Evolutionary conservation across 2,888 invertebrate genomes (phyloP).

Genomic region (Netelia inedita): DNA sequence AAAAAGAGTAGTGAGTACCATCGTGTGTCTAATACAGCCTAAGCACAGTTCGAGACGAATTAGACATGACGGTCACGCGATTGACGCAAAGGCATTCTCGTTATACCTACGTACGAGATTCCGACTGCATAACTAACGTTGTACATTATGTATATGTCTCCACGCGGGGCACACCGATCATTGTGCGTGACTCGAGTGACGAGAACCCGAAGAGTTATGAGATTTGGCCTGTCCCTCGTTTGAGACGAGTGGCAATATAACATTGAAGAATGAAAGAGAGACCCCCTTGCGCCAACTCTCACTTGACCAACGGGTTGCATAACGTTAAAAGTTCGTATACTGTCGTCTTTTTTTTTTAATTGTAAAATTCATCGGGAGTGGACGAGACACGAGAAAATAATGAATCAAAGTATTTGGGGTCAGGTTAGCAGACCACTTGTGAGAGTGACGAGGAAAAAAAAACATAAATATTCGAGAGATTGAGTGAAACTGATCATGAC

Average conservation of each 20-base stretch:
- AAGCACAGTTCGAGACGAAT: constrained; percentile 33
- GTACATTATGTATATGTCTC: constrained; percentile 11
- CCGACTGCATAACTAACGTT: constrained; percentile 43
- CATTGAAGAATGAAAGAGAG: constrained; percentile 23
- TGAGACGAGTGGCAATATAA: constrained; percentile 25
- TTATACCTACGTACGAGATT: constrained; percentile 22
- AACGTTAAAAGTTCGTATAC: constrained; percentile 19
- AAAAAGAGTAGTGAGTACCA: constrained; percentile 9
- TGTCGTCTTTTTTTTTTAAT: not conserved
- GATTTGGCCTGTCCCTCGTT: constrained; percentile 13
- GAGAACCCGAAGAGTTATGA: constrained; percentile 46
- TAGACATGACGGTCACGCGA: constrained; percentile 57
- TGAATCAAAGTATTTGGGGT: not conserved
- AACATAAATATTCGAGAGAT: not conserved
- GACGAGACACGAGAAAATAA: constrained; percentile 14
- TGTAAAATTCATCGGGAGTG: constrained; percentile 15
- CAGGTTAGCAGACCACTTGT: not conserved
- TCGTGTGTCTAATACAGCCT: constrained; percentile 6
- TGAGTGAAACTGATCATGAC: not conserved
- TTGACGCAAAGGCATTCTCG: constrained; percentile 42
- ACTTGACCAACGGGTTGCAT: constrained; percentile 54
- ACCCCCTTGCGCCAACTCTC: constrained; percentile 48
- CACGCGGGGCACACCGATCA: constrained; percentile 14
- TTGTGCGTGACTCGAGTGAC: constrained; percentile 60
- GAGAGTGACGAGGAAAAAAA: constrained; percentile 9